Evolutionary conservation across 2,888 invertebrate species (phyloP).

Genomic region (Leucozona laternaria): DNA sequence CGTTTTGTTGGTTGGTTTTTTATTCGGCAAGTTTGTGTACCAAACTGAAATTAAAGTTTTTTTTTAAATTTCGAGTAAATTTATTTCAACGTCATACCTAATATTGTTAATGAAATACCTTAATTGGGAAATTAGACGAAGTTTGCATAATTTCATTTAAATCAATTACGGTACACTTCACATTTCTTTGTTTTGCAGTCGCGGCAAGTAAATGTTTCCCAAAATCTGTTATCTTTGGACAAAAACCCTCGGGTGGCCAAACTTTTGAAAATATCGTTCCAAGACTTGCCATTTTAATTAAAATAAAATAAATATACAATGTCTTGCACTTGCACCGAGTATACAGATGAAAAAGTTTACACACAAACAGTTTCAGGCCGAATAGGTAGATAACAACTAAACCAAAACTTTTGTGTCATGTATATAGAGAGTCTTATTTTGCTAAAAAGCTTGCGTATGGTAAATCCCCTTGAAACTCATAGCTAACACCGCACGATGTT

Average conservation of each 20-base stretch:
- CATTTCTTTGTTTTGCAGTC: too few species aligned
- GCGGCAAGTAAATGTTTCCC: not conserved
- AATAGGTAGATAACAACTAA: too few species aligned
- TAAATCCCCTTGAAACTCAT: too few species aligned
- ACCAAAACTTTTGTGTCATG: too few species aligned
- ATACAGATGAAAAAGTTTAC: too few species aligned
- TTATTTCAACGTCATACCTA: too few species aligned
- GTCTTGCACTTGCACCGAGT: not conserved
- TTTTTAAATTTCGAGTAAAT: too few species aligned
- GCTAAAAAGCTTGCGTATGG: too few species aligned
- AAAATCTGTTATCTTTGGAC: not conserved
- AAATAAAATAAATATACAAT: too few species aligned
- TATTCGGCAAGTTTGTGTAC: slow-evolving; percentile 81
- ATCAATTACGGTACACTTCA: not conserved
- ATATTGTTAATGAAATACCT: not conserved
- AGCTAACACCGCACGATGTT: too few species aligned
- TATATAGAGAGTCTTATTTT: too few species aligned
- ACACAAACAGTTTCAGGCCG: too few species aligned
- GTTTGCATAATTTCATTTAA: not conserved
- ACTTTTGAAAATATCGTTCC: not conserved
- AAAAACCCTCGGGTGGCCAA: not conserved
- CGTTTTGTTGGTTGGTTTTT: slow-evolving; percentile 79
- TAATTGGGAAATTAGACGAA: not conserved
- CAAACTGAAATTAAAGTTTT: slow-evolving; percentile 79
- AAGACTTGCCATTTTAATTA: not conserved